phyloP scores from a whole-genome alignment of 2,113 vertebrate genomes.

The Dasyurus viverrinus region DNA sequence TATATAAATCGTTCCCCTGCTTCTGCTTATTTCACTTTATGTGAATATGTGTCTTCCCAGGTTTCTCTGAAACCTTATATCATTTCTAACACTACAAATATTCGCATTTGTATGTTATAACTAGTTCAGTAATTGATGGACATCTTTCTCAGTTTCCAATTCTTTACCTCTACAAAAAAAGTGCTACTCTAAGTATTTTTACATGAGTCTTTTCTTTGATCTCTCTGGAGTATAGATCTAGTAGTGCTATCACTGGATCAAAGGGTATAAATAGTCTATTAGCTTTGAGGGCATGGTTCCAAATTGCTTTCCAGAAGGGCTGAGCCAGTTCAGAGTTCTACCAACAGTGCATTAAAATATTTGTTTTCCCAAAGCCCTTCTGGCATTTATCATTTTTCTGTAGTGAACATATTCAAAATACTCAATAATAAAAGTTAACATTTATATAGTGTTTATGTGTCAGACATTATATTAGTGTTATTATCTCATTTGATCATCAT shows the following conservation, averaged over 20 bases:
- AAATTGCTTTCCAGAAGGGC: background rate
- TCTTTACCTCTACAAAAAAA: background rate
- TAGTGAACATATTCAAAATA: background rate
- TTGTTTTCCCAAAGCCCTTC: background rate
- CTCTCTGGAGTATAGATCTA: background rate
- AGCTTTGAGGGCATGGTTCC: background rate
- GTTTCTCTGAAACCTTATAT: background rate
- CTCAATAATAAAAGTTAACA: background rate
- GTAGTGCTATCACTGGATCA: background rate
- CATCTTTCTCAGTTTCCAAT: background rate
- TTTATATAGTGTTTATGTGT: background rate
- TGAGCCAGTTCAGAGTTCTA: background rate
- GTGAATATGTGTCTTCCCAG: background rate
- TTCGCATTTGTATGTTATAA: background rate
- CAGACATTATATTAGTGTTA: background rate
- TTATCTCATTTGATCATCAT: background rate
- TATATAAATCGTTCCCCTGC: background rate
- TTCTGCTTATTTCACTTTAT: background rate
- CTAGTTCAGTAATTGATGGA: background rate
- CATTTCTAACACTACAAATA: background rate
- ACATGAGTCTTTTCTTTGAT: background rate
- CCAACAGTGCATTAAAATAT: background rate
- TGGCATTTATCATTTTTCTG: background rate
- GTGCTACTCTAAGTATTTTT: background rate
- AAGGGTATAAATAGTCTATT: background rate